phyloP scores from a whole-genome alignment of 2,113 vertebrate genomes.

The Neodontobutis hainanensis region DNA sequence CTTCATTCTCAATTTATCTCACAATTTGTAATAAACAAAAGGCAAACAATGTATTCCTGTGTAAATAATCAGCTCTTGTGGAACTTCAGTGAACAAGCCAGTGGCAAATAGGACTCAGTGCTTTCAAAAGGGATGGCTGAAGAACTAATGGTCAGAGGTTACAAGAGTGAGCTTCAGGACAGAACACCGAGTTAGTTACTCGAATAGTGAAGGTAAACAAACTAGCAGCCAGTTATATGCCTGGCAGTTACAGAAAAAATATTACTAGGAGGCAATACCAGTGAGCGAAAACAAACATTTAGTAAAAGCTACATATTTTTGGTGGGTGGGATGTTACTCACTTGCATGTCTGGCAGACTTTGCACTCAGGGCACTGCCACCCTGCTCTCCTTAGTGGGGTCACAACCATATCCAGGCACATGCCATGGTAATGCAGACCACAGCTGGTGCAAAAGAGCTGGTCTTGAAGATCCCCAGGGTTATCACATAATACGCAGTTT shows the following conservation, averaged over 20 bases:
- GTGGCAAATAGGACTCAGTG: constrained; percentile 38
- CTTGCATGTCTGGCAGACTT: constrained; percentile 99
- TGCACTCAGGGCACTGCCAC: constrained; percentile 99
- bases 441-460: constrained; percentile 99
- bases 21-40: not conserved
- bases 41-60: not conserved
- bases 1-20: not conserved
- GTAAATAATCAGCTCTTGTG: constrained; percentile 8
- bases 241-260: constrained; percentile 29
- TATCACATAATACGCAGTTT: constrained; percentile 96
- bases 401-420: constrained; percentile 96
- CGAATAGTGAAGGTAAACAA: constrained; percentile 55
- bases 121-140: constrained; percentile 4
- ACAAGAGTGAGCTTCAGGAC: constrained; percentile 52
- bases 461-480: constrained; percentile 94
- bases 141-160: constrained; percentile 53
- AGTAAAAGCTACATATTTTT: not conserved
- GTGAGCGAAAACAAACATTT: constrained; percentile 13
- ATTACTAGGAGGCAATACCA: not conserved
- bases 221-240: constrained; percentile 27
- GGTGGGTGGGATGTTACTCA: constrained; percentile 75
- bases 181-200: constrained; percentile 35
- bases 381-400: constrained; percentile 95
- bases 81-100: constrained; percentile 30
- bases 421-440: constrained; percentile 97